Conservation (phyloP, 2,888 invertebrate genomes). For the Leucania comma region DNA sequence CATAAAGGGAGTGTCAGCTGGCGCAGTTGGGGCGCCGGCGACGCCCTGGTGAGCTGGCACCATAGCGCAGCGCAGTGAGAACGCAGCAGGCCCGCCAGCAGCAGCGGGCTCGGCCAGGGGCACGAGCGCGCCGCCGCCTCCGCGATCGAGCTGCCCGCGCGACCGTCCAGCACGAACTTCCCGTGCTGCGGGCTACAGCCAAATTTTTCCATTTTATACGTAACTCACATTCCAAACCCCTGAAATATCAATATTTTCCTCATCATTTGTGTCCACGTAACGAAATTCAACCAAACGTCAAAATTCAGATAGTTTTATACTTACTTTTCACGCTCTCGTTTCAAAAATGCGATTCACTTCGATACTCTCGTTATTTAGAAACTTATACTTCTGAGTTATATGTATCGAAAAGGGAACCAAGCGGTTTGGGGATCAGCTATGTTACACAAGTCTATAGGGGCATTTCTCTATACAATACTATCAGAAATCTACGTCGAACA, state of each 20-base stretch:
- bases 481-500: slow-evolving; percentile 4
- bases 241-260: slow-evolving; percentile 67
- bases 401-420: slow-evolving; percentile 50
- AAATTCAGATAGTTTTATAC: slow-evolving; percentile 10
- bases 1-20: slow-evolving; percentile 80
- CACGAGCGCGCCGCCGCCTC: slow-evolving; percentile 67
- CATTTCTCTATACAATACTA: slow-evolving; percentile 19
- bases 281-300: neutral
- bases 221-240: slow-evolving; percentile 83
- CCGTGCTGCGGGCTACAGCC: slow-evolving; percentile 52
- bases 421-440: slow-evolving; percentile 46
- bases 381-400: slow-evolving; percentile 23
- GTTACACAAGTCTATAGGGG: slow-evolving; percentile 33
- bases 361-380: slow-evolving; percentile 14
- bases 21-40: slow-evolving; percentile 44
- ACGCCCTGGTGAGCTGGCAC: slow-evolving; percentile 50
- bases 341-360: slow-evolving; percentile 21
- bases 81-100: slow-evolving; percentile 70
- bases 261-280: slow-evolving; percentile 39
- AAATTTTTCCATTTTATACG: slow-evolving; percentile 62
- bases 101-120: slow-evolving; percentile 73
- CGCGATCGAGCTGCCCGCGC: slow-evolving; percentile 66
- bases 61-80: slow-evolving; percentile 57
- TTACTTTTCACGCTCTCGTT: slow-evolving; percentile 41
- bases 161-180: slow-evolving; percentile 54